A percentile compares a stretch with the other conserved stretches of the same genome.
Evolutionary conservation across 2,113 vertebrate species (phyloP).

Genomic region (Nematolebias whitei): DNA sequence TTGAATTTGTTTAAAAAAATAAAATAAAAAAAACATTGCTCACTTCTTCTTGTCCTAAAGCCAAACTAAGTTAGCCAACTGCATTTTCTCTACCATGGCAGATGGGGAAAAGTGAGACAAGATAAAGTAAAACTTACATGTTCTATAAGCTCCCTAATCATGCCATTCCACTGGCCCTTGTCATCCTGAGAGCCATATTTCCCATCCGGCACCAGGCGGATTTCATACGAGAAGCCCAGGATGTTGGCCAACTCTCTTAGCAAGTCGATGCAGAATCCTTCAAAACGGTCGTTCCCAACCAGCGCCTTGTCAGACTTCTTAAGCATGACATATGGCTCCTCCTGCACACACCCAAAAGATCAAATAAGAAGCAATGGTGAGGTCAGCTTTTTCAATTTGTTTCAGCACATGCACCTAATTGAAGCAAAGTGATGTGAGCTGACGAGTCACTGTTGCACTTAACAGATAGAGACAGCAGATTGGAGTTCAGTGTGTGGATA

Average conservation of each 20-base stretch:
- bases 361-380: slow-evolving; percentile 72
- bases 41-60: not conserved
- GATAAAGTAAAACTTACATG: slow-evolving; percentile 86
- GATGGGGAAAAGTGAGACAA: no score
- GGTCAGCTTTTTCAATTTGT: slow-evolving; percentile 75
- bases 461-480: slow-evolving; percentile 71
- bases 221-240: slow-evolving; percentile 95
- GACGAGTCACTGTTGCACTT: slow-evolving; percentile 69
- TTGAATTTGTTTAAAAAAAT: not conserved
- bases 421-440: slow-evolving; percentile 70
- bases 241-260: slow-evolving; percentile 92
- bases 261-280: slow-evolving; percentile 97
- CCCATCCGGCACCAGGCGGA: slow-evolving; percentile 93
- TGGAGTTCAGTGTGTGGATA: slow-evolving; percentile 33
- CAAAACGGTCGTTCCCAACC: slow-evolving; percentile 94
- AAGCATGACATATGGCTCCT: slow-evolving; percentile 99
- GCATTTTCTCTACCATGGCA: no score
- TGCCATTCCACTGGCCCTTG: slow-evolving; percentile 98
- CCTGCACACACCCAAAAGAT: slow-evolving; percentile 81
- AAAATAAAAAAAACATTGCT: not conserved
- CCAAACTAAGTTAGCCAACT: not conserved
- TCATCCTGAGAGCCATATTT: slow-evolving; percentile 96
- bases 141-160: slow-evolving; percentile 97
- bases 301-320: slow-evolving; percentile 94
- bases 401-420: slow-evolving; percentile 68